Evolutionary conservation across 2,113 vertebrate species (phyloP).

Genomic region (Tragelaphus scriptus): DNA sequence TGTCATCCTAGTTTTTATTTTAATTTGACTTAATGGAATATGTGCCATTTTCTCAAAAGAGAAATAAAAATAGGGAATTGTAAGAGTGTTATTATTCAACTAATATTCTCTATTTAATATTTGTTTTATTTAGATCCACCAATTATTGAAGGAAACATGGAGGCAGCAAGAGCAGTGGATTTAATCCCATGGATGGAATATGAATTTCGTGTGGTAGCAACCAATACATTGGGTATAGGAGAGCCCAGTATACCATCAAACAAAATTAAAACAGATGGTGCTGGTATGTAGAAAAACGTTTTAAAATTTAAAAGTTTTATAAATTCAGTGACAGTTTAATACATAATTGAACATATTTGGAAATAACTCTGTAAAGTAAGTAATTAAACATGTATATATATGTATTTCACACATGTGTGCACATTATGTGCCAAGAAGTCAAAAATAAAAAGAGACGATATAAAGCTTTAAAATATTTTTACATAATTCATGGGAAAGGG

Average conservation of each 20-base stretch:
- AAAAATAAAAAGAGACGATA: background rate
- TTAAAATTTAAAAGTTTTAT: background rate
- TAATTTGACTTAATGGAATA: background rate
- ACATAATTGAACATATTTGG: background rate
- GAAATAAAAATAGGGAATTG: background rate
- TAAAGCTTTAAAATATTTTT: slow-evolving; percentile 3
- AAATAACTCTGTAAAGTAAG: background rate
- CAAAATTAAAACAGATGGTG: slow-evolving; percentile 87
- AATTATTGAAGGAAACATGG: slow-evolving; percentile 93
- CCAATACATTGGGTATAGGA: slow-evolving; percentile 92
- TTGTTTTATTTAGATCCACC: slow-evolving; percentile 83
- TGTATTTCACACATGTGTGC: background rate
- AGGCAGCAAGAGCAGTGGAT: slow-evolving; percentile 88
- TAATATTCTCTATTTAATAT: slow-evolving; percentile 34
- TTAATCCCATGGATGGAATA: slow-evolving; percentile 97
- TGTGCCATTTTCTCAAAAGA: background rate
- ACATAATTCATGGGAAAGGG: background rate
- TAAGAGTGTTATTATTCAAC: background rate
- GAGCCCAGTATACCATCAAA: slow-evolving; percentile 91
- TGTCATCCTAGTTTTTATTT: background rate
- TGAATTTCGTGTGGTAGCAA: slow-evolving; percentile 94
- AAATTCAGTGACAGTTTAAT: background rate
- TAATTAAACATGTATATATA: background rate
- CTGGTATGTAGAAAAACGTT: slow-evolving; percentile 82
- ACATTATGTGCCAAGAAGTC: background rate